Percentiles rank a stretch among this genome's conserved stretches.
Conservation (phyloP, 2,797 vertebrate species). For the Oreortyx pictus region DNA sequence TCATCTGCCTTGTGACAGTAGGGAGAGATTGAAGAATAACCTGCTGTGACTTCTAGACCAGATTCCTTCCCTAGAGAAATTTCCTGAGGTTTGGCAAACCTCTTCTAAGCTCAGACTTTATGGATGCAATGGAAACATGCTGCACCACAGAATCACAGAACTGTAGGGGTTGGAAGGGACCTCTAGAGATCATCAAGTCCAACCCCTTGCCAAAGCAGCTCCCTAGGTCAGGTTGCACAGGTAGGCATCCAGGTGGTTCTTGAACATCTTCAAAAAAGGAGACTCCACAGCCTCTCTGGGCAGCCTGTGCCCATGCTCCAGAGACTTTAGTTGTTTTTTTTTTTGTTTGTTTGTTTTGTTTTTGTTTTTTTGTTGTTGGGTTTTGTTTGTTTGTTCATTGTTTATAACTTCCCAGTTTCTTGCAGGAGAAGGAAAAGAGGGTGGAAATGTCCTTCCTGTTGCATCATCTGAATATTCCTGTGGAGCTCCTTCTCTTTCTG, state of each 20-base stretch:
- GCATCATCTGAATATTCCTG: not conserved
- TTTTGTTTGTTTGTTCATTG: not conserved
- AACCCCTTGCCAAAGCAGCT: too few relatives aligned
- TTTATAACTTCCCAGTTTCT: not conserved
- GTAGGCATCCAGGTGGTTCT: too few relatives aligned
- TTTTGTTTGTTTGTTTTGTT: too few relatives aligned
- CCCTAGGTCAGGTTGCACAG: too few relatives aligned
- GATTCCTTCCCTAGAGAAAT: not conserved
- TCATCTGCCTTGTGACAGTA: not conserved
- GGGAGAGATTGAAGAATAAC: not conserved
- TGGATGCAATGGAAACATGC: not conserved
- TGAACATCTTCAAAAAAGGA: too few relatives aligned
- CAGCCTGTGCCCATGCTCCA: too few relatives aligned
- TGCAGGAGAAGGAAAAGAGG: not conserved
- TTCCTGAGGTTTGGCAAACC: not conserved
- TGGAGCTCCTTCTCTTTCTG: not conserved
- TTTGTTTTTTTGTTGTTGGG: not conserved
- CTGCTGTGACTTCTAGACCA: not conserved
- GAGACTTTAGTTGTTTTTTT: too few relatives aligned
- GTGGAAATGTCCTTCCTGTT: not conserved
- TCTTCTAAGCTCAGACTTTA: too few relatives aligned
- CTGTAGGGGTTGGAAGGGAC: too few relatives aligned
- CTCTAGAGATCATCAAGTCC: too few relatives aligned
- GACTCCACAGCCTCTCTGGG: too few relatives aligned
- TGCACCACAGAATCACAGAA: not conserved